Base-by-base conservation (phyloP, 2,888 invertebrate genomes). In the Anthrax anthrax region DNA sequence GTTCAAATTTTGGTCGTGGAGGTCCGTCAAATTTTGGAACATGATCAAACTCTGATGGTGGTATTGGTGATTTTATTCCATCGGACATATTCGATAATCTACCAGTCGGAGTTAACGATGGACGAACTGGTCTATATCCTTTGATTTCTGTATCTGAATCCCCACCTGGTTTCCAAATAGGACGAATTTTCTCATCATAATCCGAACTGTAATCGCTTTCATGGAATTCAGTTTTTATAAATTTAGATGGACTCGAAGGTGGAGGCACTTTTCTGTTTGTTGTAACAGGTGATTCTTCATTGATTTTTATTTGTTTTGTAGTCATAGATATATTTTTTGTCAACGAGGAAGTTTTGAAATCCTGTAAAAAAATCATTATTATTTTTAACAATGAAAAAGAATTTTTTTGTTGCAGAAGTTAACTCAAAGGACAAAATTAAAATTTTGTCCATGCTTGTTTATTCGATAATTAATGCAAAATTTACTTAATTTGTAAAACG, bases 141-240 rank as follows among this genome's bases (percentile, higher is more conserved):
- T 69, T 68, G 39, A 71, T 70, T 43, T 76, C 76, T 3, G 69
- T 64, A 51, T 74, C 73, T 14, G 72, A 67, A 49, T 72, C 73
- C 4, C 23, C 8, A 44, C 62, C 65, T 23, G 77, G 72, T 37
- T 73, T 71, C 74, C 81, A 80, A 12, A 76, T 67, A 2, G 78
- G 72, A 47, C 74, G 73, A 57, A 79, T 77, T 53, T 74, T 71
- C 47, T 75, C 73, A 50, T 80, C 81, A 51, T 79, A 76, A 58
- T 83, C 81, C 57, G 81, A 82, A 65, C 81, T 80, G 58, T 81
- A 81, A 59, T 82, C 82, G 58, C 79, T 81, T 60, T 77, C 78
- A 44, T 72, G 70, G 61, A 77, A 77, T 65, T 79, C 78, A 53
- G 76, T 72, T 62, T 75, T 78, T 18, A 75, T 65, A 61, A 81